Percentiles rank a stretch among this genome's conserved stretches.
phyloP scores from a whole-genome alignment of 2,888 invertebrate species.

The Charanyca ferruginea region DNA sequence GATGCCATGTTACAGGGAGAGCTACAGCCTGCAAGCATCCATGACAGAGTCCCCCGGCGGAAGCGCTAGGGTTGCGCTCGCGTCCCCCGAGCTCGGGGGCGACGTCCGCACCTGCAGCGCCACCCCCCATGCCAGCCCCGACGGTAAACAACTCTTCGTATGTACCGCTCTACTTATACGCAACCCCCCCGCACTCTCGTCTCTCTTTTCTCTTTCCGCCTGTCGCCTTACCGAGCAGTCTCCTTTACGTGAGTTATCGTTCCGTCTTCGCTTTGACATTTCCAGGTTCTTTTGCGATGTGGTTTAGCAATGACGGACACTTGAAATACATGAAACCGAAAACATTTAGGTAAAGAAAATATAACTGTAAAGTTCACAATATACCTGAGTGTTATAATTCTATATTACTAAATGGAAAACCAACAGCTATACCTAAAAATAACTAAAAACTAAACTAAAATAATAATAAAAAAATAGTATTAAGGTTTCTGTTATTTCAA shows the following conservation, averaged over 20 bases:
- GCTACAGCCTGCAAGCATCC: conserved; percentile 92
- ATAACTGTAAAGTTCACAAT: neutral
- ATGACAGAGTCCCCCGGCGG: conserved; percentile 90
- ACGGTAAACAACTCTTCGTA: conserved; percentile 89
- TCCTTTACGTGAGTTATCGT: conserved; percentile 57
- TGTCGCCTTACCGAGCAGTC: conserved; percentile 54
- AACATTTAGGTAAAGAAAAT: neutral
- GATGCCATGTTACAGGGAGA: conserved; percentile 81
- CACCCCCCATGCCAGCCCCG: conserved; percentile 88
- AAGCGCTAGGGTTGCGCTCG: conserved; percentile 89
- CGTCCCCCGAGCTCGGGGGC: conserved; percentile 91
- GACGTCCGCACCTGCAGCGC: conserved; percentile 80
- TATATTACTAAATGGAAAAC: too few relatives aligned
- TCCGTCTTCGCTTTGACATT: conserved; percentile 47
- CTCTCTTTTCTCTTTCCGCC: conserved; percentile 55
- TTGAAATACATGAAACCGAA: neutral
- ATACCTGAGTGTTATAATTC: neutral
- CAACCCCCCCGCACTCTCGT: conserved; percentile 56
- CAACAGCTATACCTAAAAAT: too few relatives aligned
- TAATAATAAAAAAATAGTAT: too few relatives aligned
- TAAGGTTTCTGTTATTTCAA: neutral
- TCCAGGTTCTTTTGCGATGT: conserved; percentile 43
- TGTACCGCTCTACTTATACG: conserved; percentile 82
- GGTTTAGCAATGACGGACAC: neutral
- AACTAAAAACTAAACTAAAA: too few relatives aligned